These are phyloP conservation scores for Typhlichthys eigenmanni DNA, from an alignment of 2,797 vertebrate genomes.

Conservation along the genomic window DNA sequence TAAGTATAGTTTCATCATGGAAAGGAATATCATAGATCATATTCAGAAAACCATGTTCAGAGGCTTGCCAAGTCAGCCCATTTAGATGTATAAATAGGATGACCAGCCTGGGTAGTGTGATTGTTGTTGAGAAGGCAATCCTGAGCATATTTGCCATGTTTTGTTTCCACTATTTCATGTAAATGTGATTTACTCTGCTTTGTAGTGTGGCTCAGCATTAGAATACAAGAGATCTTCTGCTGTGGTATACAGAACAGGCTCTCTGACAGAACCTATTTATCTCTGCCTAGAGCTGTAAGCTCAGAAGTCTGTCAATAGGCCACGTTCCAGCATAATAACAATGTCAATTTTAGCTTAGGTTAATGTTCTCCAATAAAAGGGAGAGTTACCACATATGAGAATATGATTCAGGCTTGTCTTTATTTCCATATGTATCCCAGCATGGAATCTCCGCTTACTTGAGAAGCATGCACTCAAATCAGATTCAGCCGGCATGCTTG, in stretches of 20 bases:
- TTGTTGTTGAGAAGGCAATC: no score
- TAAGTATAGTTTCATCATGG: no score
- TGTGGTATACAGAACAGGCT: conserved; percentile 17
- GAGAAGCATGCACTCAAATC: no score
- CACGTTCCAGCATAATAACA: conserved; percentile 13
- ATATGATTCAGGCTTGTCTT: no score
- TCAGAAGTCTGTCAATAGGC: conserved; percentile 37
- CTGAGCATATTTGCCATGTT: no score
- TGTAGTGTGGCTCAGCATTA: conserved; percentile 55
- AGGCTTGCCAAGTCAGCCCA: not conserved
- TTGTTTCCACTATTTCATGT: conserved; percentile 56
- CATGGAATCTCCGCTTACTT: no score
- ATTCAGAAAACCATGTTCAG: not conserved
- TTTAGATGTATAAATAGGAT: not conserved
- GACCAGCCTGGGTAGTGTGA: no score
- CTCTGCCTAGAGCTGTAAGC: conserved; percentile 47
- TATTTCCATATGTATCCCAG: no score
- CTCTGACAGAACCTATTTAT: conserved; percentile 60
- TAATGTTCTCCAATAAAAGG: no score
- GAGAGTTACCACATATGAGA: no score
- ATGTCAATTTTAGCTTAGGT: not conserved
- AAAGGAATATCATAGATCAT: not conserved
- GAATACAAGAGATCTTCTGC: conserved; percentile 21
- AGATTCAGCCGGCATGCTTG: no score
- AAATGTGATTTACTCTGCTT: conserved; percentile 77